Evolutionary conservation across 53 echinoderm and acorn worm genomes (phyloP), one percentile per base, ranked within the genome.

Genomic region (Holothuria scabra): DNA sequence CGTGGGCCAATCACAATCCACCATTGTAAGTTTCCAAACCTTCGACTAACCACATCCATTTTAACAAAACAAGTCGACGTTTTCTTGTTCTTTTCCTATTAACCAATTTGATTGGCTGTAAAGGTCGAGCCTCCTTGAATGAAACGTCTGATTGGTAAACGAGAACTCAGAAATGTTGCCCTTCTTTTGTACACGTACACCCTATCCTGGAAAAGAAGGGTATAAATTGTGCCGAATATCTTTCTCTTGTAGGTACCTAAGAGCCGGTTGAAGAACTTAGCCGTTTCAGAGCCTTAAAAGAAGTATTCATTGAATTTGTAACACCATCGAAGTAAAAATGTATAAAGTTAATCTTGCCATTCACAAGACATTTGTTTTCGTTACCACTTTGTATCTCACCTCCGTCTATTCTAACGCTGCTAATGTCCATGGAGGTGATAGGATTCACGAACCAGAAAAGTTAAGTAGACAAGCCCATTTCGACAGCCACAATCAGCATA

Each of bases 391-490:
- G 28, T 44, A 70, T 28, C 24, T 86, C 38, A 62, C 48, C 21
- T 28, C 85, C 28, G 80, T 88, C 12, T 78, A 55, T 32, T 82
- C 88, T 0, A 92, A 90, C 60, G 87, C 89, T 14, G 87, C 88
- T 0, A 85, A 90, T 58, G 90, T 90, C 24, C 89, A 30, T 41
- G 49, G 64, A 20, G 71, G 62, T 26, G 48, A 68, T 12, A 63
- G 96, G 56, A 93, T 93, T 65, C 91, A 96, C 83, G 86, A 93
- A 0, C 83, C 70, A n/a, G 88, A 83, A 30, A 87, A 87, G 67
- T 82, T 96, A 29, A 93, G 93, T 60, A 87, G 85, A 25, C 66
- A 91, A 60, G 90, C 76, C 46, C 96, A 96, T 78, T 96, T 83
- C 23, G 88, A 84, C 33, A 92, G 88, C 29, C 89, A 91, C 60